Conservation (phyloP, 2,113 vertebrate genomes). For the human region GRCh38 chr4:159657001-159657500, state of each 20-base stretch:
- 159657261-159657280: neutral
- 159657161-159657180: neutral
- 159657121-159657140: neutral
- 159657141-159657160: neutral
- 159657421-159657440: constrained; percentile 21
- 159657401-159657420: constrained; percentile 38
- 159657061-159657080: neutral
- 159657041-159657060: neutral
- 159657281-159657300: neutral
- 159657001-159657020: neutral
- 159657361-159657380: neutral
- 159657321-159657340: neutral
- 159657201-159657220: neutral
- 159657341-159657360: neutral
- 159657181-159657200: constrained; percentile 45
- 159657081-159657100: neutral
- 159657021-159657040: neutral
- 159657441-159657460: constrained; percentile 13
- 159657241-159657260: neutral
- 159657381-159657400: constrained; percentile 20
- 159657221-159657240: neutral
- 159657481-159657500: constrained; percentile 39
- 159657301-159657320: neutral
- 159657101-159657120: neutral
- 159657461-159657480: constrained; percentile 1